phyloP scores from a whole-genome alignment of 2,888 invertebrate species.

The Drosophila limbata region DNA sequence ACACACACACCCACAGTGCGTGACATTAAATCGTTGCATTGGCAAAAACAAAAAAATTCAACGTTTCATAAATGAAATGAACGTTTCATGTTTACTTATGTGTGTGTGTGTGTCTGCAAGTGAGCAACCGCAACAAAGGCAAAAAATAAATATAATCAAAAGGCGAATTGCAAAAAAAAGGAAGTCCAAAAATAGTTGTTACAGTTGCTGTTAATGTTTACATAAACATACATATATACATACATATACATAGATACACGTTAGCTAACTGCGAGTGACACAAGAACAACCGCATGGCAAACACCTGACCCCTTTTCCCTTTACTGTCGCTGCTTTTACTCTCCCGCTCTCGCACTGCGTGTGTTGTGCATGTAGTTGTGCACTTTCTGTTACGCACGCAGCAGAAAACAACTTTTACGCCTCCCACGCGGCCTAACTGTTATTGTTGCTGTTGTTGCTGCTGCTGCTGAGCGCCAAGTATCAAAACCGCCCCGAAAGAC shows the following conservation, averaged over 20 bases:
- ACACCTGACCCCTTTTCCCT: slow-evolving; percentile 55
- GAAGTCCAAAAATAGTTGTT: slow-evolving; percentile 56
- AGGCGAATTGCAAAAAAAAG: slow-evolving; percentile 41
- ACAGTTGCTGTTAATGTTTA: slow-evolving; percentile 43
- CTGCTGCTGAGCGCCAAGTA: slow-evolving; percentile 65
- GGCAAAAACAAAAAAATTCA: slow-evolving; percentile 2
- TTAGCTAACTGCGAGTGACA: slow-evolving; percentile 46
- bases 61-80: slow-evolving; percentile 38
- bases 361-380: slow-evolving; percentile 33
- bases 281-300: slow-evolving; percentile 65
- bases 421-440: slow-evolving; percentile 54
- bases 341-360: slow-evolving; percentile 25
- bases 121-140: slow-evolving; percentile 21
- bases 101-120: background rate
- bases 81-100: background rate
- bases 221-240: slow-evolving; percentile 37
- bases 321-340: slow-evolving; percentile 10
- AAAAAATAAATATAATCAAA: slow-evolving; percentile 33
- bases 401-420: slow-evolving; percentile 75
- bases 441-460: slow-evolving; percentile 34
- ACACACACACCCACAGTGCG: slow-evolving; percentile 37
- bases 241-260: slow-evolving; percentile 11
- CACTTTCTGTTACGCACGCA: slow-evolving; percentile 74
- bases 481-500: slow-evolving; percentile 77
- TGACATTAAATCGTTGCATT: slow-evolving; percentile 66